These are phyloP conservation scores for Characodon lateralis DNA, from an alignment of 2,797 vertebrate species.

Conservation along the genomic window DNA sequence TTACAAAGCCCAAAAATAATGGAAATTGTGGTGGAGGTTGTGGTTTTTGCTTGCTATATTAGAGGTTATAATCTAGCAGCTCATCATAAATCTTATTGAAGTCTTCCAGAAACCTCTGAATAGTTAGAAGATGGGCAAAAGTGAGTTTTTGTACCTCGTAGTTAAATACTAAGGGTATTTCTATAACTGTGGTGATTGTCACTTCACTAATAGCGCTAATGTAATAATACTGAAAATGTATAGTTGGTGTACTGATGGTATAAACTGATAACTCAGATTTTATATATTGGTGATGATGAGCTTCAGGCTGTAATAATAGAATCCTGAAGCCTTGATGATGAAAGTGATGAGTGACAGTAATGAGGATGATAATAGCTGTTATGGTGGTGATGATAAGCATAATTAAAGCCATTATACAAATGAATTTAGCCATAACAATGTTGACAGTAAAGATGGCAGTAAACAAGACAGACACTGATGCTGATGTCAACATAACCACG, in stretches of 20 bases:
- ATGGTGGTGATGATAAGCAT: neutral
- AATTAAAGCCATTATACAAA: conserved; percentile 6
- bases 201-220: neutral
- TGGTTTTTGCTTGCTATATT: neutral
- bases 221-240: neutral
- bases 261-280: neutral
- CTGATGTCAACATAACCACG: neutral
- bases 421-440: conserved; percentile 5
- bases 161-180: neutral
- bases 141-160: neutral
- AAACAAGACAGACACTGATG: neutral
- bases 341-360: conserved; percentile 14
- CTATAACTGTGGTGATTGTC: neutral
- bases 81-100: neutral
- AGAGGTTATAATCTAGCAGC: neutral
- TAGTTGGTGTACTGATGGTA: neutral
- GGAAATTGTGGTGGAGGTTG: neutral
- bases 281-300: neutral
- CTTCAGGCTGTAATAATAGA: conserved; percentile 2
- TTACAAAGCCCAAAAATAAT: neutral
- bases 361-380: neutral
- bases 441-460: conserved; percentile 3
- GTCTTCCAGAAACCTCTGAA: neutral
- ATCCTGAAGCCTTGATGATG: conserved; percentile 12
- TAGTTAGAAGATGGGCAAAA: neutral